Evolutionary conservation across 2,797 vertebrate genomes (phyloP), one percentile per base, ranked within the genome.

Genomic region (Lophotriccus pileatus): DNA sequence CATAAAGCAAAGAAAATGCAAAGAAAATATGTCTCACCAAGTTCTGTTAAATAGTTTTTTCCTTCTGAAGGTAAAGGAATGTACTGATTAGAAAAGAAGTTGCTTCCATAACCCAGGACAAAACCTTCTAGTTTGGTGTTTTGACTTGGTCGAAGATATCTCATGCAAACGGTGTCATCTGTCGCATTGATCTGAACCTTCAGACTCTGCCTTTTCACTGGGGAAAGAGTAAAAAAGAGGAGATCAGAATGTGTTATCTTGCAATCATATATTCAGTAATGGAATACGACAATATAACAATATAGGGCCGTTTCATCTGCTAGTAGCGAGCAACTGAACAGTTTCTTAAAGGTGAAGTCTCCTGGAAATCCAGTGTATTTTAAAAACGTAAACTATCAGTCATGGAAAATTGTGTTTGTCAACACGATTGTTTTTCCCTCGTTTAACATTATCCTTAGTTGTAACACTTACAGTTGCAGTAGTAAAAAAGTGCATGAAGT

Each of bases 81-180:
- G 92, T 98, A 99, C 88, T 99, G 99, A 90, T 99, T 99, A 96
- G 99, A 98, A 94, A 99, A 99, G 93, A 99, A 97, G 82, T 93
- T 99, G 97, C 98, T 98, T 85, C 99, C 99, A 8, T 99, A 99
- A 55, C 99, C 99, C 97, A 99, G 96, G 96, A 99, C 98, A 97
- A 99, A 99, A 37, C 99, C 99, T 97, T 99, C 98, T 17, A 99
- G 98, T 91, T 98, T 99, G 59, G 98, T 98, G 83, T 98, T 98
- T 37, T 98, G 95, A 56, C 97, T 98, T 69, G 98, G 98, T 59
- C 97, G 98, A 78, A 99, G 93, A 90, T 99, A 99, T 95, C 98
- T 99, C 98, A 99, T 98, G 82, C 98, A 96, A 47, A 99, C 98
- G 5, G 99, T 99, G 98, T 99, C 99, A 67, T 98, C 98, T n/a